Evolutionary conservation across 2,113 vertebrate species (phyloP), one percentile per base, ranked within the genome.

Genomic region (Muscicapa adusta): DNA sequence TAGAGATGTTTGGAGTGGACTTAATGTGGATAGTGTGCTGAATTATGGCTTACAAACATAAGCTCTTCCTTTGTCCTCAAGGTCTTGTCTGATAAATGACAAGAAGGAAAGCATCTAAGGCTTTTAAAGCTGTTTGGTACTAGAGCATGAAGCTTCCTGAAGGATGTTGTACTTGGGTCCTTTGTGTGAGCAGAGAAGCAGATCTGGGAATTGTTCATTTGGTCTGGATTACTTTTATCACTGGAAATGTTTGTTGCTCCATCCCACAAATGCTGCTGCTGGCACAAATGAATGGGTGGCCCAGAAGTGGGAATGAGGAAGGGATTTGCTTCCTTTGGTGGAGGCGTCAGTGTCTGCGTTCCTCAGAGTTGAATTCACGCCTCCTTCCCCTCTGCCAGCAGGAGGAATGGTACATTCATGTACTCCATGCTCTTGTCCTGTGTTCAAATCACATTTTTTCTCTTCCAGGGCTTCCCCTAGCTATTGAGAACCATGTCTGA

Each of bases 401-500:
- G 43, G 72, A 80, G 63, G 53, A 53, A 68, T 79, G 72, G 61
- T 87, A 8, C 23, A 0, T 76, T 65, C 47, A 1, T 28, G 29
- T 85, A 5, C 67, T 72, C 26, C 23, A 0, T 51, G 42, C 24
- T 79, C 53, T 65, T 31, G 34, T 22, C 40, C 40, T 26, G 2
- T 14, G 18, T 24, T 94, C 36, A 43, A 24, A 10, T 48, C 63
- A 6, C 38, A 3, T 87, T 51, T 65, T 38, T 31, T 97, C 18
- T 96, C 3, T 97, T 96, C 86, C 94, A 97, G 97, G 74, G 88
- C n/a, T 63, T 85, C 94, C 80, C 28, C 18, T 97, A 97, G 83
- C 63, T 85, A 66, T 95, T 97, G 91, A 94, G 78, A 97, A 94
- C 93, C 95, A 99, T 99, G 99, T 99, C 98, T 97, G 99, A 99